These are phyloP conservation scores for Phalloptychus januarius DNA, from an alignment of 2,797 vertebrate species.

Conservation along the genomic window DNA sequence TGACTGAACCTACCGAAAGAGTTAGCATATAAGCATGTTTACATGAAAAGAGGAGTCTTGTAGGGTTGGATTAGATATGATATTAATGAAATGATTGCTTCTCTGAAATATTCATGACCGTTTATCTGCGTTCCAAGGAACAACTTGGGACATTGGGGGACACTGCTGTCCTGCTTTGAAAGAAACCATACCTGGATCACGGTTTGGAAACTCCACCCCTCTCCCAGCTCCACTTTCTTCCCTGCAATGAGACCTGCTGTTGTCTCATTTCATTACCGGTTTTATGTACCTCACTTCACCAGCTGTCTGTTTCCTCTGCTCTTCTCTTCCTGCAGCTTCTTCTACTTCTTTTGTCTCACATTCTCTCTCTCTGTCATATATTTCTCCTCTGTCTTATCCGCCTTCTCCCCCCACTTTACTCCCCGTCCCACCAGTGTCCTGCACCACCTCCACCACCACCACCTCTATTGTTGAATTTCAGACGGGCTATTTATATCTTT, in stretches of 20 bases:
- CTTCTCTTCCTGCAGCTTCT: not conserved
- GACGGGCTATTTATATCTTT: constrained; percentile 79
- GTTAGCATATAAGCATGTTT: constrained; percentile 31
- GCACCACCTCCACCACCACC: constrained; percentile 21
- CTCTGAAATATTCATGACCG: not conserved
- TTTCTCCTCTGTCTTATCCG: constrained; percentile 26
- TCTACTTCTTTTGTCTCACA: constrained; percentile 9
- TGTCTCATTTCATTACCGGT: constrained; percentile 29
- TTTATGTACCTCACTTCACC: constrained; percentile 31
- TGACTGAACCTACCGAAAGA: constrained; percentile 10
- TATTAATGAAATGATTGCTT: not conserved
- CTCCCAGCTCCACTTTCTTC: constrained; percentile 43
- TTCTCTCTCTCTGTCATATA: constrained; percentile 2
- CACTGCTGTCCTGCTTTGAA: constrained; percentile 50
- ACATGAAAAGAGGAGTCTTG: constrained; percentile 42
- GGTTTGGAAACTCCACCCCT: constrained; percentile 29
- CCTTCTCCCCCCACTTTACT: constrained; percentile 23
- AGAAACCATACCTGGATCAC: constrained; percentile 35
- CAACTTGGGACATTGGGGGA: not conserved
- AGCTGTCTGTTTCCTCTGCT: constrained; percentile 11
- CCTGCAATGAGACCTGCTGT: constrained; percentile 33
- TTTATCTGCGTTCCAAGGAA: not conserved
- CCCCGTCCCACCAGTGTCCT: constrained; percentile 13
- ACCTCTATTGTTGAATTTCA: constrained; percentile 72
- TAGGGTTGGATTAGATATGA: constrained; percentile 16